Evolutionary conservation across 2,888 invertebrate genomes (phyloP).

Genomic region (Drosophila prostipennis): DNA sequence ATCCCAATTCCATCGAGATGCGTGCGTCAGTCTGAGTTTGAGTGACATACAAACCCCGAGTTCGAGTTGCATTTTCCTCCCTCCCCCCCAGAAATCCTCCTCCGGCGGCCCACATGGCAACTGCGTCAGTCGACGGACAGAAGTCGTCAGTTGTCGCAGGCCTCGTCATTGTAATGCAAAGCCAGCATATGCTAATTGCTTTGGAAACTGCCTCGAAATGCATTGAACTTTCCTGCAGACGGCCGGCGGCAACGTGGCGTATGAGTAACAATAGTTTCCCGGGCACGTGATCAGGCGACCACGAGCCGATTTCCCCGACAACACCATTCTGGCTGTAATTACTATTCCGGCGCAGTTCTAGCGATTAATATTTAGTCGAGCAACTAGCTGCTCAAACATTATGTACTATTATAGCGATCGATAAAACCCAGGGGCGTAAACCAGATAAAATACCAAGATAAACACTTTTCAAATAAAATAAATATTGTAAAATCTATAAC

Average conservation of each 20-base stretch:
- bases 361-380: slow-evolving; percentile 13
- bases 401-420: slow-evolving; percentile 1
- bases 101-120: slow-evolving; percentile 53
- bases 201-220: slow-evolving; percentile 53
- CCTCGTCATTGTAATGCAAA: slow-evolving; percentile 63
- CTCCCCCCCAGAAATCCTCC: background rate
- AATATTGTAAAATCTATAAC: background rate
- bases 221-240: slow-evolving; percentile 59
- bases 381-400: slow-evolving; percentile 5
- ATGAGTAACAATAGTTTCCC: slow-evolving; percentile 60
- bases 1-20: slow-evolving; percentile 21
- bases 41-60: slow-evolving; percentile 54
- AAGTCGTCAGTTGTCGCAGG: slow-evolving; percentile 50
- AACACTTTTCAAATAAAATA: background rate
- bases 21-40: slow-evolving; percentile 63
- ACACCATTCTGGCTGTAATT: slow-evolving; percentile 17
- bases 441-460: background rate
- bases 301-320: slow-evolving; percentile 17
- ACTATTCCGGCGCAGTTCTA: slow-evolving; percentile 6
- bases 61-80: slow-evolving; percentile 40
- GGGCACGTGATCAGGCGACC: slow-evolving; percentile 24
- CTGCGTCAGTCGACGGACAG: slow-evolving; percentile 48
- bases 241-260: slow-evolving; percentile 66
- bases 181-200: slow-evolving; percentile 57
- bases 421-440: background rate